These are phyloP conservation scores for Martes martes DNA, from an alignment of 2,113 vertebrate genomes.

Conservation along the genomic window DNA sequence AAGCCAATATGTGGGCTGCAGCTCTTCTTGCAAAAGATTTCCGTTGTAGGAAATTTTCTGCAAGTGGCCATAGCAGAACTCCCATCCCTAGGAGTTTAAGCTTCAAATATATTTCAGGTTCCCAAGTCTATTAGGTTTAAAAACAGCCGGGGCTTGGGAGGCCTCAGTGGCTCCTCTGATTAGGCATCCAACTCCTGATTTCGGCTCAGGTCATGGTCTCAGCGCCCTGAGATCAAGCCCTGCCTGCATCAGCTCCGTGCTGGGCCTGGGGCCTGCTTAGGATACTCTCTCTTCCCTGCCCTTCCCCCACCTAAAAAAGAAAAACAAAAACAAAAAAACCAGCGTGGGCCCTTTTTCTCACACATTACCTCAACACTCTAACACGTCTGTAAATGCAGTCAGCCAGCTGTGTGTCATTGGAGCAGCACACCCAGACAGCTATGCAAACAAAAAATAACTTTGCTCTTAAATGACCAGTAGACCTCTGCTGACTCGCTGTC, in stretches of 20 bases:
- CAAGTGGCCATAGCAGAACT: background rate
- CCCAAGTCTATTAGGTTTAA: slow-evolving; percentile 43
- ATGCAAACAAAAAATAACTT: slow-evolving; percentile 32
- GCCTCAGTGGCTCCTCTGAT: background rate
- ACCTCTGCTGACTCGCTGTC: background rate
- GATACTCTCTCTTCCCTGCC: background rate
- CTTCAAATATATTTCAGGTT: slow-evolving; percentile 39
- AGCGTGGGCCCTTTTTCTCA: background rate
- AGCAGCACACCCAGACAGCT: background rate
- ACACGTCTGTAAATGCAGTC: background rate
- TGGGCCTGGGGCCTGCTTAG: background rate
- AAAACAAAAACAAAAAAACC: background rate
- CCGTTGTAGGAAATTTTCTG: background rate
- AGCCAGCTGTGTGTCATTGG: background rate
- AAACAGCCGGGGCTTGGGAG: background rate
- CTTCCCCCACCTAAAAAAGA: background rate
- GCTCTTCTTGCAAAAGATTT: background rate
- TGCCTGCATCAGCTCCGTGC: background rate
- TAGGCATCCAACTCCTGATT: background rate
- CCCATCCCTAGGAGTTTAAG: background rate
- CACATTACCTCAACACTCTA: slow-evolving; percentile 4
- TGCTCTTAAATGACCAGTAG: slow-evolving; percentile 30
- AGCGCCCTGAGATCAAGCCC: background rate
- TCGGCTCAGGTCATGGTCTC: background rate
- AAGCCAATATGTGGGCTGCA: background rate